Base-by-base conservation (phyloP, 2,888 invertebrate genomes). In the Dinocampus coccinellae region DNA sequence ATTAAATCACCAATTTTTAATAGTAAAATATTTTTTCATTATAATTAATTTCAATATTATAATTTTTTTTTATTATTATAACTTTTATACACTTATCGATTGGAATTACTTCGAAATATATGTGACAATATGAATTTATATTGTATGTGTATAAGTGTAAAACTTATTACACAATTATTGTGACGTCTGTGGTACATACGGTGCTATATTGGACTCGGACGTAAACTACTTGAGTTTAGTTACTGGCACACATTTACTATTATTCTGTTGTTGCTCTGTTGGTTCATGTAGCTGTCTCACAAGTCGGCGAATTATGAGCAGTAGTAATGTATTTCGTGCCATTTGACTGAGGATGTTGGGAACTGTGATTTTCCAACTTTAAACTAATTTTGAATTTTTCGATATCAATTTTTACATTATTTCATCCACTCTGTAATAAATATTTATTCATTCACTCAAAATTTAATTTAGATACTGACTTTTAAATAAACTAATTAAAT, bases 291-390 rank as follows among this genome's bases (percentile, higher is more conserved):
- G 39, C 22, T 24, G 26, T 39, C 11, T 16, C 36, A 16, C 57
- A 39, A 33, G 66, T 24, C 36, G 53, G 16, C n/a, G 62, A 61
- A 29, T 61, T 61, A 68, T 53, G 53, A 69, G 29, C 52, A 22
- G 29, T 52, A 69, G 62, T 69, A 69, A 69, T 39, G 39, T 69
- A 69, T 62, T 69, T 62, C 62, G 29, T 55, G 29, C 61, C 52
- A 69, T 62, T 69, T 69, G 26, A 61, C 47, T 7, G 47, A 16
- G 47, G 16, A 47, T 16, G 47, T n/a, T 47, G 47, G 60, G 60
- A 60, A 60, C 16, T 36, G 34, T 60, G 34, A 60, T 34, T 22
- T 24, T 16, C 20, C 16, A 22, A 36, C 36, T 34, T 9, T 16
- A 9, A 60, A 10, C 60, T 60, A 60, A 60, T 34, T 60, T n/a